These are phyloP conservation scores for Psittacula echo DNA, from an alignment of 2,797 vertebrate genomes.

Conservation along the genomic window DNA sequence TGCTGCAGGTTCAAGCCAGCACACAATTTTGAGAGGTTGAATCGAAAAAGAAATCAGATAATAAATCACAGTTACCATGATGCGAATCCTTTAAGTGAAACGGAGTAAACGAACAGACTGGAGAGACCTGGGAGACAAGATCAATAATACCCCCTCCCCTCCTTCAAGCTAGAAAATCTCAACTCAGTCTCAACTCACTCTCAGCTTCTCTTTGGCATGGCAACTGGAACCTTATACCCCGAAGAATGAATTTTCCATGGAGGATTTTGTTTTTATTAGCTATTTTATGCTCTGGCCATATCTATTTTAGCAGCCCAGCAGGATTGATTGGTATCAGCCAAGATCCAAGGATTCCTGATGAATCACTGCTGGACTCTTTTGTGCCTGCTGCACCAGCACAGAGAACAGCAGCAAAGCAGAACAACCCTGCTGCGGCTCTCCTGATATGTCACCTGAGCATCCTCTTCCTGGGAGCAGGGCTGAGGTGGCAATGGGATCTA, in stretches of 20 bases:
- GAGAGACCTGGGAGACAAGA: slow-evolving; percentile 32
- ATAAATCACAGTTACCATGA: slow-evolving; percentile 68
- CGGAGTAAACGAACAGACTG: slow-evolving; percentile 40
- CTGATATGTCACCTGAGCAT: slow-evolving; percentile 21
- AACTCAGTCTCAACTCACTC: neutral
- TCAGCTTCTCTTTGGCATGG: slow-evolving; percentile 21
- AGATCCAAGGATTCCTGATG: slow-evolving; percentile 59
- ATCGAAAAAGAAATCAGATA: slow-evolving; percentile 66
- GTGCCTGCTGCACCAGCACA: neutral
- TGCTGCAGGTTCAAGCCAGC: slow-evolving; percentile 46
- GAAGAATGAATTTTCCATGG: slow-evolving; percentile 56
- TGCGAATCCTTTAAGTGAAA: slow-evolving; percentile 53
- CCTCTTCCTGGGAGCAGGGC: neutral
- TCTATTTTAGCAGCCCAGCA: slow-evolving; percentile 63
- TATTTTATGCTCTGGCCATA: slow-evolving; percentile 51
- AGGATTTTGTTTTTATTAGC: slow-evolving; percentile 53
- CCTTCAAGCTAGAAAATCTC: slow-evolving; percentile 37
- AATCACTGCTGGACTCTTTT: slow-evolving; percentile 32
- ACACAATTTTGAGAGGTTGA: slow-evolving; percentile 46
- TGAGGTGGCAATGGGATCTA: neutral
- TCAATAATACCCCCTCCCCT: slow-evolving; percentile 52
- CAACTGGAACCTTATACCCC: slow-evolving; percentile 51
- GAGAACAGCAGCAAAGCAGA: slow-evolving; percentile 16
- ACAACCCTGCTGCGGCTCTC: neutral
- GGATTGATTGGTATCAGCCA: slow-evolving; percentile 50